phyloP scores from a whole-genome alignment of 2,113 vertebrate species.

The Falco punctatus region DNA sequence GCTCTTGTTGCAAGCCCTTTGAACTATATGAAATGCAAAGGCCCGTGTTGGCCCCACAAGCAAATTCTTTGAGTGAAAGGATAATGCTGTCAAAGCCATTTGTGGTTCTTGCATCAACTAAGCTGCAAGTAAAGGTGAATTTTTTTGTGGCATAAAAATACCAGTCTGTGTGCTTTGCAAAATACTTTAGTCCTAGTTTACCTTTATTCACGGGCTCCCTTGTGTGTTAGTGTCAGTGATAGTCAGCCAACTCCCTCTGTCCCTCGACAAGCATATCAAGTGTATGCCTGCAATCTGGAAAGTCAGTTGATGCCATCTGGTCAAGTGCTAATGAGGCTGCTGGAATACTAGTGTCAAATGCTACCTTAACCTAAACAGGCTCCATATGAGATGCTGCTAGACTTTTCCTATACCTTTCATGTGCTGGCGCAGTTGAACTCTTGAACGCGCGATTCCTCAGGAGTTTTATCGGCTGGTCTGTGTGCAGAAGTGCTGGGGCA shows the following conservation, averaged over 20 bases:
- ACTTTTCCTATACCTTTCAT: neutral
- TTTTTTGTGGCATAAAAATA: conserved; percentile 2
- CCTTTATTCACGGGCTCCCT: neutral
- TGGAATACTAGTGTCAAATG: conserved; percentile 35
- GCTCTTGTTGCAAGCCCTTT: conserved; percentile 34
- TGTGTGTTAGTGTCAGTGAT: conserved; percentile 16
- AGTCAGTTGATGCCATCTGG: conserved; percentile 61
- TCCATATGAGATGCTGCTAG: neutral
- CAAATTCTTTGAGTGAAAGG: conserved; percentile 4
- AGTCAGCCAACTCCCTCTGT: conserved; percentile 23
- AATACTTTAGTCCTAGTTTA: neutral
- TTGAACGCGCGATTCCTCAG: neutral
- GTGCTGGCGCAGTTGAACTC: neutral
- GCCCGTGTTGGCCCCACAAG: neutral
- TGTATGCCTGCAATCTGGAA: conserved; percentile 58
- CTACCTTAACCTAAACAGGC: conserved; percentile 30
- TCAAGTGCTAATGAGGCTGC: conserved; percentile 55
- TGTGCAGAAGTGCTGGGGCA: neutral
- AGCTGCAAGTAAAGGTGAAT: neutral
- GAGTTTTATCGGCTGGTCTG: neutral
- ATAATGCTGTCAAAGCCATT: neutral
- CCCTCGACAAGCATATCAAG: conserved; percentile 31
- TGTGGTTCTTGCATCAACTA: neutral
- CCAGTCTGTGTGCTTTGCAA: neutral
- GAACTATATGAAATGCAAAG: conserved; percentile 29